Evolutionary conservation across 23 tunicate species (phyloP).

Genomic region (Pegea sp.): DNA sequence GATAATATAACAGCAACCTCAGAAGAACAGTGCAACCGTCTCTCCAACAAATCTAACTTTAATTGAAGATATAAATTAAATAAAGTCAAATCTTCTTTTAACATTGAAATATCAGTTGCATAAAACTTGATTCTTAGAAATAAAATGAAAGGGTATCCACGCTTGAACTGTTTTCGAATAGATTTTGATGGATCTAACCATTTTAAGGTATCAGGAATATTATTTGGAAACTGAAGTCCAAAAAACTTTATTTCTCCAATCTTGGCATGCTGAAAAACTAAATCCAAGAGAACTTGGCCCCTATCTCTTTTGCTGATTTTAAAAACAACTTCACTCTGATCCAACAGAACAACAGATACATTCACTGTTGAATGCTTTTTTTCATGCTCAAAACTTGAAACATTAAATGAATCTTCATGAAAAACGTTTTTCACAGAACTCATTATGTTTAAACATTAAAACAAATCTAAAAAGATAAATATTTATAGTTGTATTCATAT

Average conservation of each 20-base stretch:
- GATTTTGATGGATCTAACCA: conserved; percentile 89
- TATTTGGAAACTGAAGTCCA: conserved; percentile 80
- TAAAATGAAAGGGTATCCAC: conserved; percentile 71
- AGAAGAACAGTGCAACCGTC: conserved; percentile 21
- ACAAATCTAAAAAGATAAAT: too few species aligned
- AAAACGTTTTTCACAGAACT: too few species aligned
- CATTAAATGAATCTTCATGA: too few species aligned
- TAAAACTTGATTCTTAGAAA: conserved; percentile 77
- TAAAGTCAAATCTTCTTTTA: conserved; percentile 72
- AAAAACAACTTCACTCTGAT: conserved; percentile 61
- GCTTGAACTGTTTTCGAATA: conserved; percentile 78
- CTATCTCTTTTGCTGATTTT: conserved; percentile 70
- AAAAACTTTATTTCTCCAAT: conserved; percentile 52
- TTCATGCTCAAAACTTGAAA: conserved; percentile 16
- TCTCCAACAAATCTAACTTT: conserved; percentile 59
- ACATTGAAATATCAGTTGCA: conserved; percentile 20
- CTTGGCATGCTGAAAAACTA: conserved; percentile 30
- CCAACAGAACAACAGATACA: conserved; percentile 57
- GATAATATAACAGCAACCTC: conserved; percentile 37
- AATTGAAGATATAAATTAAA: conserved; percentile 65
- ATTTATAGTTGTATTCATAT: too few species aligned
- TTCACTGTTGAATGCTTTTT: conserved; percentile 43
- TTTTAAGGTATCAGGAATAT: conserved; percentile 76
- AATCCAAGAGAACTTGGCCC: conserved; percentile 64
- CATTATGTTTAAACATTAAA: too few species aligned